These are phyloP conservation scores for Rhinolophus sinicus DNA, from an alignment of 2,113 vertebrate genomes.

Conservation along the genomic window DNA sequence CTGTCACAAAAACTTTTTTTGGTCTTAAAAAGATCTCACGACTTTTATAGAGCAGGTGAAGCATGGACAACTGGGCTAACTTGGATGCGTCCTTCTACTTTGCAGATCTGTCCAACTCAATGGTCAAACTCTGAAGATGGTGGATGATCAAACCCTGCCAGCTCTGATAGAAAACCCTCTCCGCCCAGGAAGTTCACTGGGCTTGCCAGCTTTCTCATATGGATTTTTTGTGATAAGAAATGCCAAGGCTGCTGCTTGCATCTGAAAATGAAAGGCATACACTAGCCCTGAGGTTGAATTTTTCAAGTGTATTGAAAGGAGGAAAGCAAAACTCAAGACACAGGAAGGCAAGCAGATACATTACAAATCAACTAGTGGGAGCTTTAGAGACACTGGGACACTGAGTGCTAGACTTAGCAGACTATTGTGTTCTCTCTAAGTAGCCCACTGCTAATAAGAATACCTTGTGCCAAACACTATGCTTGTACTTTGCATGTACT, in stretches of 20 bases:
- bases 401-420: not conserved
- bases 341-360: not conserved
- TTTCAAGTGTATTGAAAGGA: conserved; percentile 30
- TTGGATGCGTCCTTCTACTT: not conserved
- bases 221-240: conserved; percentile 93
- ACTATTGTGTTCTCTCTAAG: not conserved
- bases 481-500: not conserved
- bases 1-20: not conserved
- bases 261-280: conserved; percentile 60
- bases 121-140: conserved; percentile 89
- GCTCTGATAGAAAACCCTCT: conserved; percentile 84
- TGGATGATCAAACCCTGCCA: conserved; percentile 91
- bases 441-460: not conserved
- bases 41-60: rapidly evolving
- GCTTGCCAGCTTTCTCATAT: conserved; percentile 91
- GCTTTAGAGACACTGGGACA: not conserved
- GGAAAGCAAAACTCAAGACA: not conserved
- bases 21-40: not conserved
- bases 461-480: not conserved
- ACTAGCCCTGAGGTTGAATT: not conserved
- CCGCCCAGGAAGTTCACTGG: conserved; percentile 81
- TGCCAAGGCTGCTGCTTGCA: conserved; percentile 87
- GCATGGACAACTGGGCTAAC: conserved; percentile 39
- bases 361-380: not conserved
- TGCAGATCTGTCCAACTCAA: conserved; percentile 91